Base-by-base conservation (phyloP, 2,888 invertebrate genomes). In the Macrophya annulata region DNA sequence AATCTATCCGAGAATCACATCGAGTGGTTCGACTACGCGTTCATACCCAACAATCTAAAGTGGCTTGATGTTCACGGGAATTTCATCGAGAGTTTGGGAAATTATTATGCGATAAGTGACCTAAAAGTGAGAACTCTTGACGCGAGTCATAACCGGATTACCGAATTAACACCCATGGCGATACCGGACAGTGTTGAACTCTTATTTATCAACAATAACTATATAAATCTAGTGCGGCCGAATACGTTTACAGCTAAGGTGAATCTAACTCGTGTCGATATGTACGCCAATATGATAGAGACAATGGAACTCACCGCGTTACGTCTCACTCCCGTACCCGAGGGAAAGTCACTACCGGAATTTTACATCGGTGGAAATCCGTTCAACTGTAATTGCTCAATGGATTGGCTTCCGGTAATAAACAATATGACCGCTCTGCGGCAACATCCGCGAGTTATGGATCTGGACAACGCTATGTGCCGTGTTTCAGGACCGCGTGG, bases 341-440 rank as follows among this genome's bases (percentile, higher is more conserved):
- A 94, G 77, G 96, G 96, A 89, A 96, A 96, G 91, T 95, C 96
- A 21, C 94, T 98, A 88, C 98, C 98, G 0, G 98, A 98, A 93
- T 97, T 99, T 93, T 98, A 98, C 93, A 95, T 99, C 88, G 98
- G 98, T 87, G 98, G 97, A 77, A 99, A 99, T 94, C 98, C 99
- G 17, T 98, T 99, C 94, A 96, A 97, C 90, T 99, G 99, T 94
- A 98, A 98, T 92, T 99, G 99, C 94, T 96, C 97, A 87, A 98
- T 99, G 98, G 98, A 98, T 93, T 99, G 99, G 99, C 94, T 98
- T 90, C 98, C 98, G 89, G 95, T 97, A 85, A 97, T 98, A 93
- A 98, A 98, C 94, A 97, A 97, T 93, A 96, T 97, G 95, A 97
- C 97, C 87, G 95, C 96, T 62, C 96, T 96, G 89, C 95, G 97